These are phyloP conservation scores for Pagetopsis macropterus DNA, from an alignment of 2,797 vertebrate genomes.

Conservation along the genomic window DNA sequence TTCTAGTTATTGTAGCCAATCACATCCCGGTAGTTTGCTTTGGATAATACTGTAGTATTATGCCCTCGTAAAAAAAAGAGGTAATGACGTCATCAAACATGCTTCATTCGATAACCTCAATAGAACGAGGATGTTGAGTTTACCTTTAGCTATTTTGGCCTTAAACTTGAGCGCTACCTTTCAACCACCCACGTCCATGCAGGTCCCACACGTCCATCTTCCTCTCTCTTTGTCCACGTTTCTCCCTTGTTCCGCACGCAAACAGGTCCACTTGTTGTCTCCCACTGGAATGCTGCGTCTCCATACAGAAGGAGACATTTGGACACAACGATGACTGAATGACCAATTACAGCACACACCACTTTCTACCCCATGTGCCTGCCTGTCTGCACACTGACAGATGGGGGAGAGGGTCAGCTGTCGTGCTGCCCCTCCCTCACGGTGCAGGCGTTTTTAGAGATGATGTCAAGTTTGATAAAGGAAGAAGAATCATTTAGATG, in stretches of 20 bases:
- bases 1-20: background rate
- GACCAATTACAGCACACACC: slow-evolving; percentile 58
- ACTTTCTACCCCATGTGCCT: slow-evolving; percentile 60
- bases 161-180: background rate
- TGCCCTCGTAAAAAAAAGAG: too few species aligned
- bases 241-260: slow-evolving; percentile 2
- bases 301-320: slow-evolving; percentile 32
- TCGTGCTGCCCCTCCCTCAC: slow-evolving; percentile 6
- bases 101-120: too few species aligned
- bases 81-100: too few species aligned
- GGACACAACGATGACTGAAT: slow-evolving; percentile 57
- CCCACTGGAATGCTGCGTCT: slow-evolving; percentile 59
- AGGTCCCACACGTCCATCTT: slow-evolving; percentile 11
- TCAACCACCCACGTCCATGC: background rate
- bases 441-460: background rate
- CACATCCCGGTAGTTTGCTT: background rate
- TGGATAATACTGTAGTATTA: background rate
- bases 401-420: slow-evolving; percentile 18
- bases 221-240: slow-evolving; percentile 5
- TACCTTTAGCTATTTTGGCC: background rate
- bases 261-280: slow-evolving; percentile 43
- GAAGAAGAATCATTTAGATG: slow-evolving; percentile 23
- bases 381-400: slow-evolving; percentile 48
- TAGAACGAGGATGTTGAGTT: too few species aligned
- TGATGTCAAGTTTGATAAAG: slow-evolving; percentile 15